Percentiles rank a stretch among this genome's conserved stretches.
These are phyloP conservation scores for Zophobas atratus DNA, from an alignment of 1,140 invertebrate genomes.

Conservation along the genomic window DNA sequence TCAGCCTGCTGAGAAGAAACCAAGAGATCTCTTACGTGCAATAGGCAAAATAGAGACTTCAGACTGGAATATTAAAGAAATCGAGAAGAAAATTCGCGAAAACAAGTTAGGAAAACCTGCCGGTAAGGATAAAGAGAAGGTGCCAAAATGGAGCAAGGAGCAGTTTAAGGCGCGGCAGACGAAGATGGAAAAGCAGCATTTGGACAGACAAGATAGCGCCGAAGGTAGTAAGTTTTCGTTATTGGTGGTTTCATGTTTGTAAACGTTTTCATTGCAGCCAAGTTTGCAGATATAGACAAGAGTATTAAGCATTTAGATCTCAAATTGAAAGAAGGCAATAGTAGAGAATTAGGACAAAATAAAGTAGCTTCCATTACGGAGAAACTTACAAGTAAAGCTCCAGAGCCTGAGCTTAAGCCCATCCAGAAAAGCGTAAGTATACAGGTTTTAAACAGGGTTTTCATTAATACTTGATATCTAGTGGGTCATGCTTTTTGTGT, in stretches of 20 bases:
- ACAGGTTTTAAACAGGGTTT: conserved; percentile 22
- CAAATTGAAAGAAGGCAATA: conserved; percentile 85
- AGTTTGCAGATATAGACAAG: conserved; percentile 84
- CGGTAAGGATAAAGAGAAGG: conserved; percentile 81
- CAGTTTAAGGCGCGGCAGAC: conserved; percentile 87
- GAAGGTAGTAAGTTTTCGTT: conserved; percentile 66
- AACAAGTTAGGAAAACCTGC: conserved; percentile 81
- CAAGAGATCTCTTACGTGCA: conserved; percentile 87
- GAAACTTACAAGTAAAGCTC: conserved; percentile 80
- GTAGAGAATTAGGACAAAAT: conserved; percentile 82
- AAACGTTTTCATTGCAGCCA: conserved; percentile 65
- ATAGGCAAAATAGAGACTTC: conserved; percentile 92
- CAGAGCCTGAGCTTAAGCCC: conserved; percentile 70
- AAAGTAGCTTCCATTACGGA: conserved; percentile 92
- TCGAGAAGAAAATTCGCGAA: conserved; percentile 92
- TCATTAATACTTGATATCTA: neutral
- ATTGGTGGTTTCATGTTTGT: conserved; percentile 12
- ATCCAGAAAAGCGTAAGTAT: conserved; percentile 76
- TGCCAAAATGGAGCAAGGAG: conserved; percentile 92
- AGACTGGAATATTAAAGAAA: conserved; percentile 94
- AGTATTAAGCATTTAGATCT: conserved; percentile 85
- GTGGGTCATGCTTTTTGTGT: too few species aligned
- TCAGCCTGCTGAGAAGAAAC: conserved; percentile 80
- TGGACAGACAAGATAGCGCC: conserved; percentile 72
- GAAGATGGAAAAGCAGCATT: conserved; percentile 79